A percentile compares a stretch with the other conserved stretches of the same genome.
Evolutionary conservation across 2,888 invertebrate species (phyloP).

Genomic region (Cremastobaeus sp.): DNA sequence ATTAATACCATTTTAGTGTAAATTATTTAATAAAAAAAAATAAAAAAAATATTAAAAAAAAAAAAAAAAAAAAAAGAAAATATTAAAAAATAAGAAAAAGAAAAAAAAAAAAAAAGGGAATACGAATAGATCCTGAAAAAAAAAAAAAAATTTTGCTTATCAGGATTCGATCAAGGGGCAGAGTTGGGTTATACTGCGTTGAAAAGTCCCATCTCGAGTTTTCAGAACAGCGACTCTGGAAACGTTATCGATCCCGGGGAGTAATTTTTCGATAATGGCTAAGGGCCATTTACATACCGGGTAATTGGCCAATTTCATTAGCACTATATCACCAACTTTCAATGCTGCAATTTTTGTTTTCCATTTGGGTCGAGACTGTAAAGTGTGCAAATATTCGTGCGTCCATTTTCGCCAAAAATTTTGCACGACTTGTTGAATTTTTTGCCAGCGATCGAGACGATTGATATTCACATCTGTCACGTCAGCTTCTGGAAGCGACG

Average conservation of each 20-base stretch:
- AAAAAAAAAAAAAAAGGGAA: too few species aligned
- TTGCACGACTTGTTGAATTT: background rate
- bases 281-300: slow-evolving; percentile 3
- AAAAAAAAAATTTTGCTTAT: too few species aligned
- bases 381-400: background rate
- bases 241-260: background rate
- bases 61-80: too few species aligned
- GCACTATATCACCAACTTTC: slow-evolving; percentile 6
- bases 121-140: too few species aligned
- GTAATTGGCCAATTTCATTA: slow-evolving; percentile 1
- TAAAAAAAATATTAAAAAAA: too few species aligned
- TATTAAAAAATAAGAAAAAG: too few species aligned
- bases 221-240: background rate
- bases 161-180: too few species aligned
- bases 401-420: slow-evolving; percentile 11
- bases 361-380: slow-evolving; percentile 12
- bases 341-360: background rate
- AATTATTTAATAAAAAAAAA: too few species aligned
- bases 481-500: background rate
- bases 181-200: slow-evolving; percentile 3
- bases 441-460: slow-evolving; percentile 4
- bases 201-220: background rate
- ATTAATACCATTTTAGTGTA: too few species aligned
- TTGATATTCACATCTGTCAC: background rate
- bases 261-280: too few species aligned